Base-by-base conservation (phyloP, 2,888 invertebrate genomes). In the Rugalucina vietnamica region DNA sequence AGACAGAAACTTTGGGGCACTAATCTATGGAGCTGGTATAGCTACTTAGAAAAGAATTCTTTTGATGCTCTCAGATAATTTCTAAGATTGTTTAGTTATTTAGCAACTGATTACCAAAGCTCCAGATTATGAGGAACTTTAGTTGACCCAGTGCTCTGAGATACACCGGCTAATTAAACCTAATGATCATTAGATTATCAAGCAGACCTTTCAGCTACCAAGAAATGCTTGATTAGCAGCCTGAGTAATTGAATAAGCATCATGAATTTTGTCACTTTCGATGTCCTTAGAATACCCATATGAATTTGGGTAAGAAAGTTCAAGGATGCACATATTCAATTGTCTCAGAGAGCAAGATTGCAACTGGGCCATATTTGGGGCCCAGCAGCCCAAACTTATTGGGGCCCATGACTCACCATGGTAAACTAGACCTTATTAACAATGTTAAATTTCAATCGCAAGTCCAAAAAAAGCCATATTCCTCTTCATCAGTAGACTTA, bases 11-110 rank as follows among this genome's bases (percentile, higher is more conserved):
- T 54, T 21, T 4, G 5, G 54, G 54, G 10, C 10, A 54, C 54
- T 54, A 18, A 8, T 54, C 54, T 54, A 12, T 18, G 18, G 43
- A 43, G 43, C 43, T 43, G 43, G 43, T 43, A 54, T n/a, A 54
- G 54, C 54, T 54, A 54, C 54, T 54, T 54, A 54, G 54, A 54
- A 54, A 54, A 54, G 54, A 54, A 54, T 54, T 54, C 54, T 54
- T 54, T 54, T 54, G 54, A 54, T 54, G 54, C 10, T 54, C 54
- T 14, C 54, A n/a, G 54, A 54, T 54, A 54, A 54, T 54, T 21
- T 54, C 4, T 50, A 24, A 60, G 60, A 60, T 60, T 60, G 60
- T 60, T 32, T 60, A 60, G 60, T 60, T 12, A 60, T 60, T 60
- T 60, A 27, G 29, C 18, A 43, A 43, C 60, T 29, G 60, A 60